phyloP scores from a whole-genome alignment of 2,797 vertebrate species.

The Lemur catta region DNA sequence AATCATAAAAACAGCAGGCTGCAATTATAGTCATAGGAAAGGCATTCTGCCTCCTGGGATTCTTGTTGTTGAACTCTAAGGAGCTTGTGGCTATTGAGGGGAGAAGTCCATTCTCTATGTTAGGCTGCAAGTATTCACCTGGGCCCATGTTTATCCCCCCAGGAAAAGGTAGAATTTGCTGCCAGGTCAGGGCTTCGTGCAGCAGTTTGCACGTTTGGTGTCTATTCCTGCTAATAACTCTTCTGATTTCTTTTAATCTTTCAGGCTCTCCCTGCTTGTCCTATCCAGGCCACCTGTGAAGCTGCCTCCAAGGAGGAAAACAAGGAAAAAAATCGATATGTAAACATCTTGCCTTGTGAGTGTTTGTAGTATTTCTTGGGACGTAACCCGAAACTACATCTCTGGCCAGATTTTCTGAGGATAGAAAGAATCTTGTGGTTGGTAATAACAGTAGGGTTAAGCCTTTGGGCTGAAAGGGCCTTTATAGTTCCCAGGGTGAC shows the following conservation, averaged over 20 bases:
- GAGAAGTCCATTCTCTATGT: neutral
- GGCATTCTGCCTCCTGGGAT: neutral
- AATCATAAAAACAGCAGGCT: neutral
- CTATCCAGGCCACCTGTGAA: constrained; percentile 97
- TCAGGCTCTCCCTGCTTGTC: constrained; percentile 95
- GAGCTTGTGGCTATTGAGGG: neutral
- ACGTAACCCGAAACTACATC: constrained; percentile 28
- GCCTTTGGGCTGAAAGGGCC: neutral
- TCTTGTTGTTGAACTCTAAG: constrained; percentile 21
- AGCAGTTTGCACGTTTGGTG: neutral
- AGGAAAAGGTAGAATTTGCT: constrained; percentile 27
- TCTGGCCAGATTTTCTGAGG: neutral
- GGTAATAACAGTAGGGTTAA: neutral
- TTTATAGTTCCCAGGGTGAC: neutral
- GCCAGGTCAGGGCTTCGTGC: neutral
- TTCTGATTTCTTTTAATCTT: constrained; percentile 54
- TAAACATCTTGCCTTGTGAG: constrained; percentile 99
- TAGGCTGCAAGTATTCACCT: neutral
- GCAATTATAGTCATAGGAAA: neutral
- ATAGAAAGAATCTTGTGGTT: neutral
- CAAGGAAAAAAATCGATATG: constrained; percentile 99
- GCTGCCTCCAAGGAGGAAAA: constrained; percentile 99
- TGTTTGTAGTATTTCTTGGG: constrained; percentile 41
- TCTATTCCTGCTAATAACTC: constrained; percentile 44
- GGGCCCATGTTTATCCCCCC: neutral